phyloP scores from a whole-genome alignment of 2,113 vertebrate species.

The Pygoscelis antarcticus region DNA sequence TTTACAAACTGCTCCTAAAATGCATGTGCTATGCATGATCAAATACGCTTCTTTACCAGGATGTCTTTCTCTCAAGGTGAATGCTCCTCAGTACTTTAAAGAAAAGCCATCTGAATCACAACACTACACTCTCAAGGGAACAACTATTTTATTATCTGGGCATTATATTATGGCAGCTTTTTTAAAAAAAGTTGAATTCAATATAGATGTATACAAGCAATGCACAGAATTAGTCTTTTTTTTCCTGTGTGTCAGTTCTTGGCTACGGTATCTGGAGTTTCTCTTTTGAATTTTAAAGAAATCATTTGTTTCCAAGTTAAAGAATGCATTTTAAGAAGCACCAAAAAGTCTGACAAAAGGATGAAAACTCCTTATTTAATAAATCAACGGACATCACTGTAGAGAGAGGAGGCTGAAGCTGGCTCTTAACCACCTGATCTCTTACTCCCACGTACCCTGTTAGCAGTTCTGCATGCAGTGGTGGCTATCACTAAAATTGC shows the following conservation, averaged over 20 bases:
- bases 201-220: background rate
- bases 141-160: background rate
- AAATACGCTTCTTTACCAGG: background rate
- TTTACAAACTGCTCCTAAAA: background rate
- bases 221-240: background rate
- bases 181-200: background rate
- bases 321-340: background rate
- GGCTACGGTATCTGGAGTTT: background rate
- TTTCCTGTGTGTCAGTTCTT: background rate
- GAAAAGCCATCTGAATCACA: background rate
- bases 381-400: background rate
- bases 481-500: background rate
- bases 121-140: background rate
- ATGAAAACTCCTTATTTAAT: background rate
- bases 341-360: background rate
- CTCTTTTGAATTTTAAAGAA: background rate
- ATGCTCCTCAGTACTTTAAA: background rate
- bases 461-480: background rate
- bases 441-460: background rate
- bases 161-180: background rate
- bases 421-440: slow-evolving; percentile 22
- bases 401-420: background rate
- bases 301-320: background rate
- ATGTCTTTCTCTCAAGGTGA: background rate
- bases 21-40: background rate